phyloP scores from a whole-genome alignment of 1,140 invertebrate genomes.

The Heliconius hermathena region DNA sequence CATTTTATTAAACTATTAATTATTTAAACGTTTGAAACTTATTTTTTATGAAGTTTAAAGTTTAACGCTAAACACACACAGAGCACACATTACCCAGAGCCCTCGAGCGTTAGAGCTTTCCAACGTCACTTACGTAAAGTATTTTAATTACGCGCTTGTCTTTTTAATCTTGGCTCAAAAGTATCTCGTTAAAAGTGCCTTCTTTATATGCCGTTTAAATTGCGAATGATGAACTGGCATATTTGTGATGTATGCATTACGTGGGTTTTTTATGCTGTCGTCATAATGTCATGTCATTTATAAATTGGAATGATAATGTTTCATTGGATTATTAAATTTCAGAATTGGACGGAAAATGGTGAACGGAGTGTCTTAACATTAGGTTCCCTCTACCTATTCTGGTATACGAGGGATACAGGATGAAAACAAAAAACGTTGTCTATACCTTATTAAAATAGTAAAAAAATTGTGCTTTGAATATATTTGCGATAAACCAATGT shows the following conservation, averaged over 20 bases:
- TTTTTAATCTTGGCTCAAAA: slow-evolving; percentile 20
- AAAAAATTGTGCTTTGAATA: no score
- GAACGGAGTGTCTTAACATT: no score
- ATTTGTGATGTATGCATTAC: background rate
- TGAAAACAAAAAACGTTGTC: no score
- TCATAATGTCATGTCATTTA: no score
- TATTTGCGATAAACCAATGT: no score
- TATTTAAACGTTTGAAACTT: background rate
- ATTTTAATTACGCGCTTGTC: slow-evolving; percentile 33
- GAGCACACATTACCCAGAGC: slow-evolving; percentile 4
- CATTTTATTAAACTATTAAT: no score
- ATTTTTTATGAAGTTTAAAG: background rate
- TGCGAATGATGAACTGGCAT: slow-evolving; percentile 10
- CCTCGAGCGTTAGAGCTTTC: slow-evolving; percentile 19
- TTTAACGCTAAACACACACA: background rate
- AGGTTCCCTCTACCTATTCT: no score
- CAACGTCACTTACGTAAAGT: slow-evolving; percentile 25
- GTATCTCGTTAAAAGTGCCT: slow-evolving; percentile 18
- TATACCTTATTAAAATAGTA: no score
- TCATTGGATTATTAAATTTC: no score
- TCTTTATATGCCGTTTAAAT: slow-evolving; percentile 9
- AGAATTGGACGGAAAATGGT: no score
- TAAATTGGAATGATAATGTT: no score
- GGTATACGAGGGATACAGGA: no score
- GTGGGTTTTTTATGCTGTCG: background rate